A percentile compares a stretch with the other conserved stretches of the same genome.
These are phyloP conservation scores for Patiria miniata DNA, from an alignment of 35 echinoderm and acorn worm species.

Conservation along the genomic window DNA sequence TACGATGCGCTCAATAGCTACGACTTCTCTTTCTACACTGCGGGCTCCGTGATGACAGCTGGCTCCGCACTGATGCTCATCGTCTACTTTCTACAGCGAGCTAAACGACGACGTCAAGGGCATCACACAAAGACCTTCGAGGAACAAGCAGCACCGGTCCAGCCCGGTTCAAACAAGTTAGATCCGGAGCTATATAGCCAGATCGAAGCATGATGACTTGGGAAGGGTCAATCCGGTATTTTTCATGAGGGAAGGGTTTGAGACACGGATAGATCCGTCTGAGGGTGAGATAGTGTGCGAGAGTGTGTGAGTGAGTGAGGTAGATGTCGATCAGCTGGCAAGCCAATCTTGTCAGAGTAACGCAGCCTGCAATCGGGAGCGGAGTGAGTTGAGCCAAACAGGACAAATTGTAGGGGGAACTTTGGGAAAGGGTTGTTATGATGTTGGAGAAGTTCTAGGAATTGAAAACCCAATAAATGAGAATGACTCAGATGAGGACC, in stretches of 20 bases:
- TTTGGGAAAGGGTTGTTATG: no score
- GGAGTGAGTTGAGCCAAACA: no score
- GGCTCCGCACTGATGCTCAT: neutral
- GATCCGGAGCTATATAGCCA: neutral
- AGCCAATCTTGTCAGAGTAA: no score
- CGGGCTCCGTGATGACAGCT: neutral
- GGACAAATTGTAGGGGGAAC: no score
- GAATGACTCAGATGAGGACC: no score
- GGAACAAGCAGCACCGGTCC: neutral
- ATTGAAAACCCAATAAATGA: no score
- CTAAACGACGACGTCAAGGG: neutral
- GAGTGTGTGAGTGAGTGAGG: no score
- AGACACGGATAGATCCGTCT: neutral
- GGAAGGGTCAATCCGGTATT: slow-evolving; percentile 15
- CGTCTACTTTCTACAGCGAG: slow-evolving; percentile 2
- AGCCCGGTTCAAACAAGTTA: neutral
- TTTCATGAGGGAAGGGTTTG: slow-evolving; percentile 14
- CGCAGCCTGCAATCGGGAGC: no score
- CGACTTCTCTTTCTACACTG: neutral
- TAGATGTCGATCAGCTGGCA: no score
- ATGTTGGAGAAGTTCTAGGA: no score
- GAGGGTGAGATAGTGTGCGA: neutral
- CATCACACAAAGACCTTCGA: neutral
- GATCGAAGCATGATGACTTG: neutral
- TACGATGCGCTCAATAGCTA: slow-evolving; percentile 5